Percentiles rank a stretch among this genome's conserved stretches.
phyloP scores from a whole-genome alignment of 2,797 vertebrate genomes.

The Lutjanus argentimaculatus region DNA sequence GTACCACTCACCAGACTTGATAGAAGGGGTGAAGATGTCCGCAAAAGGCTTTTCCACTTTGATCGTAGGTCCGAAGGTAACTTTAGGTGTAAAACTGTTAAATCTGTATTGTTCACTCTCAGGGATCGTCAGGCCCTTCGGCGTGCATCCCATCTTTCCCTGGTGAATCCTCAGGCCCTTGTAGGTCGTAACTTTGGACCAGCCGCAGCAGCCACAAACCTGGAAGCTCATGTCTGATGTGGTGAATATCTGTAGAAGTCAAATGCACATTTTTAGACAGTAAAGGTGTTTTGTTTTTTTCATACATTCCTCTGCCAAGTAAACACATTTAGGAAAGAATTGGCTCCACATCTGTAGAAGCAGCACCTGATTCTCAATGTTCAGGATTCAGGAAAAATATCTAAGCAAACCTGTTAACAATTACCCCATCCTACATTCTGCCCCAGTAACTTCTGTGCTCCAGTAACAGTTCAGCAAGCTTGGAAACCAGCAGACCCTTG shows the following conservation, averaged over 20 bases:
- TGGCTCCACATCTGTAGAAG: background rate
- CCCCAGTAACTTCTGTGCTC: too few species aligned
- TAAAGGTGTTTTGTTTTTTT: too few species aligned
- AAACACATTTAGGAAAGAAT: background rate
- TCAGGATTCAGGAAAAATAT: too few species aligned
- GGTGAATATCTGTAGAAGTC: constrained; percentile 3
- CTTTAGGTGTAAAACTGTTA: fast-evolving
- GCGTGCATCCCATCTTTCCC: constrained; percentile 59
- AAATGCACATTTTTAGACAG: background rate
- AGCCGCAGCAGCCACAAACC: constrained; percentile 61
- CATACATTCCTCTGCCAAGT: too few species aligned
- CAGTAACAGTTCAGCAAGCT: too few species aligned
- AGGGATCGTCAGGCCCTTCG: constrained; percentile 30
- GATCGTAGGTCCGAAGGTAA: background rate
- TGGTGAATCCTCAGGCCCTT: constrained; percentile 59
- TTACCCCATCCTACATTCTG: too few species aligned
- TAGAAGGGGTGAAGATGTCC: fast-evolving
- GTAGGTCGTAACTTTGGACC: constrained; percentile 48
- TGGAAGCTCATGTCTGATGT: constrained; percentile 28
- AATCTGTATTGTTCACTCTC: background rate
- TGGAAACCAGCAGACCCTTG: too few species aligned
- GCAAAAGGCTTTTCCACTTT: fast-evolving
- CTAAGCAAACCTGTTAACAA: too few species aligned
- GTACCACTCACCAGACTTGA: constrained; percentile 29
- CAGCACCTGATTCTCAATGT: background rate